Evolutionary conservation across 2,797 vertebrate species (phyloP), one percentile per base, ranked within the genome.

Genomic region (Phataginus tricuspis): DNA sequence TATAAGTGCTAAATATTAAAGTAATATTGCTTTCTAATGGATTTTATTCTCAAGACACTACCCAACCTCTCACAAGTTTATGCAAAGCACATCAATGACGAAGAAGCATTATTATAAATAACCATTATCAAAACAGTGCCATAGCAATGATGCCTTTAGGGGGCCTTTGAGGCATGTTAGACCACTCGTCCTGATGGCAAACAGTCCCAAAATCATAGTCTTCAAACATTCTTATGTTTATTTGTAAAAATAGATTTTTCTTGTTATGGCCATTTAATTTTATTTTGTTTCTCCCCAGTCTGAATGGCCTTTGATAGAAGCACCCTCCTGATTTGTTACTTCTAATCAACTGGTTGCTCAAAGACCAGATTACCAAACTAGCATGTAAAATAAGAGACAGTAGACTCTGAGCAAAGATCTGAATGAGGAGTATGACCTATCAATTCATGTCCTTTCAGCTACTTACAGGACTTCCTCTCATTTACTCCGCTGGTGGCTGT

Each of bases 211-310:
- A 85, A 61, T 64, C 37, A 72, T 0, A 85, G 71, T 21, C 55
- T 90, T 94, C 93, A 82, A 15, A 25, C 74, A 53, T 63, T 74
- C 23, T 87, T 77, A 39, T 2, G 4, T 66, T 84, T 75, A 31
- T 61, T 94, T 77, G 10, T 57, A 71, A 89, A 95, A 95, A 64
- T 3, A 57, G 45, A 66, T 59, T 86, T 92, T 83, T 79, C 18
- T 55, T 88, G 2, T 78, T 64, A 55, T 51, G 68, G 10, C 8
- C 78, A 42, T 15, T 86, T 90, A 90, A 63, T 85, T 94, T 55
- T 55, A 80, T 55, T 95, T 92, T 39, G 29, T 83, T 42, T 72
- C 27, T 55, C 39, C 51, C 57, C 71, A 79, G 4, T 45, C 74
- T 83, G 61, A 74, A 95, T 29, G 64, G 19, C 6, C 25, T 79